Conservation (phyloP, 2,888 invertebrate species). For the Drosophila neonasuta region DNA sequence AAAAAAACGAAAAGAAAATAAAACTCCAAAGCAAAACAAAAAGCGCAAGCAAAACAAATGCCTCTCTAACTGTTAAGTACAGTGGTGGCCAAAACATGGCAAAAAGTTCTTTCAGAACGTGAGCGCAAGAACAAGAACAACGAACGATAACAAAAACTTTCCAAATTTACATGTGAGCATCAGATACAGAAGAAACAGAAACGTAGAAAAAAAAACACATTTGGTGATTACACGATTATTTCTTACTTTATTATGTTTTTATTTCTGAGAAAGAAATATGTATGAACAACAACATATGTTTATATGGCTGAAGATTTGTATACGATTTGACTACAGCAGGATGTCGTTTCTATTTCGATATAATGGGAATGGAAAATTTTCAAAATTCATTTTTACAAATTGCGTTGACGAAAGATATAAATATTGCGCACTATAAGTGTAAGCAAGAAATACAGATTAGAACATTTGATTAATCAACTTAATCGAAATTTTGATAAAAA, state of each 20-base stretch:
- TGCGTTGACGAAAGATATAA: neutral
- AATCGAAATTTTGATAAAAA: neutral
- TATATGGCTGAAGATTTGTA: neutral
- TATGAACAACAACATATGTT: neutral
- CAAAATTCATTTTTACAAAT: neutral
- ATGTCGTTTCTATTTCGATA: neutral
- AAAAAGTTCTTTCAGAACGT: slow-evolving; percentile 11
- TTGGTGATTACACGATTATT: slow-evolving; percentile 5
- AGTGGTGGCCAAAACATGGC: slow-evolving; percentile 62
- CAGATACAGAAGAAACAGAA: neutral
- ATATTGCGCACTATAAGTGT: neutral
- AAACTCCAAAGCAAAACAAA: slow-evolving; percentile 63
- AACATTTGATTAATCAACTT: neutral
- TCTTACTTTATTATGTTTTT: neutral
- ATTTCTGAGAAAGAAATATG: neutral
- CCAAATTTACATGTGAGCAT: slow-evolving; percentile 15
- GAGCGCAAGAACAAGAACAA: slow-evolving; percentile 1
- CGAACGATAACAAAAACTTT: slow-evolving; percentile 20
- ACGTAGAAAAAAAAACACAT: neutral
- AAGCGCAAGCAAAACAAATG: slow-evolving; percentile 49
- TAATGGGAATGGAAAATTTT: neutral
- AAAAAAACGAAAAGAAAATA: slow-evolving; percentile 51
- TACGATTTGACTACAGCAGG: neutral
- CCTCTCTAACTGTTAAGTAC: slow-evolving; percentile 61
- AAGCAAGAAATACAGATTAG: neutral